Conservation (phyloP, 2,797 vertebrate species). For the Karalla daura region DNA sequence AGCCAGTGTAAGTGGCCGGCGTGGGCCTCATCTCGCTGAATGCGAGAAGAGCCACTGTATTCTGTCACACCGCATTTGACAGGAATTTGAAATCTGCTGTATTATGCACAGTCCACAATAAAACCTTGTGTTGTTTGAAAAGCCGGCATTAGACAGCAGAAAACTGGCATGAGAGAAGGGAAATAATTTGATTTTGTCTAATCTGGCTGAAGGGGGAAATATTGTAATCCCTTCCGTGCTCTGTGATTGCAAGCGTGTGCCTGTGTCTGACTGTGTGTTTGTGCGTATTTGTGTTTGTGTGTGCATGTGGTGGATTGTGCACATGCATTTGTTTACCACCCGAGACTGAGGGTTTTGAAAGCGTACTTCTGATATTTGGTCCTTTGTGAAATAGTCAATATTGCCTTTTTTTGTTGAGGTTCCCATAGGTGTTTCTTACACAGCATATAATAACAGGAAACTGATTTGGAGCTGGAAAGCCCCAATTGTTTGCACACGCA, state of each 20-base stretch:
- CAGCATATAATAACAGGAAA: conserved; percentile 66
- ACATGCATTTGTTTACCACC: conserved; percentile 50
- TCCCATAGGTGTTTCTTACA: conserved; percentile 71
- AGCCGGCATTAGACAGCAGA: conserved; percentile 83
- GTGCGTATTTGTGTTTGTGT: conserved; percentile 34
- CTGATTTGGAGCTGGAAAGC: conserved; percentile 65
- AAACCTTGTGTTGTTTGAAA: conserved; percentile 83
- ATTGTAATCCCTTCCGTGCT: conserved; percentile 77
- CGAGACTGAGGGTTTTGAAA: conserved; percentile 57
- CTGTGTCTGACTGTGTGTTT: conserved; percentile 43
- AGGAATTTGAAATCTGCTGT: conserved; percentile 82
- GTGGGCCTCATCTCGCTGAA: conserved; percentile 67
- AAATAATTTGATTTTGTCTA: conserved; percentile 87
- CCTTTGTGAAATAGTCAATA: conserved; percentile 67
- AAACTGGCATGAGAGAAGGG: conserved; percentile 77
- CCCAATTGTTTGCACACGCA: conserved; percentile 38
- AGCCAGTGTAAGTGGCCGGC: conserved; percentile 79
- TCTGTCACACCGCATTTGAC: conserved; percentile 80
- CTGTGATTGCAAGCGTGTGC: conserved; percentile 49
- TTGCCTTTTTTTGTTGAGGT: conserved; percentile 60
- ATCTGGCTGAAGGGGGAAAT: conserved; percentile 77
- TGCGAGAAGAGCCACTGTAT: conserved; percentile 67
- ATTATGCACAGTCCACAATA: conserved; percentile 79
- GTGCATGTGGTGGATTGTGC: conserved; percentile 49
- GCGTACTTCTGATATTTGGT: conserved; percentile 63